These are phyloP conservation scores for Epistrophella euchroma DNA, from an alignment of 2,888 invertebrate genomes.

Conservation along the genomic window DNA sequence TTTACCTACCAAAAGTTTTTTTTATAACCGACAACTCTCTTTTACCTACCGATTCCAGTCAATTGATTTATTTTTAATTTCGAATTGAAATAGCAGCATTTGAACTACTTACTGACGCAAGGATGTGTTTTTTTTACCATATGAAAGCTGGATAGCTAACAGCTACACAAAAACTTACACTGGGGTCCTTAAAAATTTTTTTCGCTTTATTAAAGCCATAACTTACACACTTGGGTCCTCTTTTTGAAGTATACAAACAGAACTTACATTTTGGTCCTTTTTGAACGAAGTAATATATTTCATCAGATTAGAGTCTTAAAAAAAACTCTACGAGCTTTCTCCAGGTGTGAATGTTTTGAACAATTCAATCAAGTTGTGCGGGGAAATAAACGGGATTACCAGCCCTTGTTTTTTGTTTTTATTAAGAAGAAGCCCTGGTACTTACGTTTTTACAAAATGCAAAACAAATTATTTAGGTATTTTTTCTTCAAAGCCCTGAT, in stretches of 20 bases:
- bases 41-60: slow-evolving; percentile 63
- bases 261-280: slow-evolving; percentile 39
- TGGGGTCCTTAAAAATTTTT: slow-evolving; percentile 36
- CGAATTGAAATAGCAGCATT: slow-evolving; percentile 43
- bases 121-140: slow-evolving; percentile 26
- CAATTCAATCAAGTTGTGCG: slow-evolving; percentile 23
- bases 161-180: slow-evolving; percentile 55
- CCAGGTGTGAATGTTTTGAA: slow-evolving; percentile 20
- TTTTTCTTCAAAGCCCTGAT: not conserved
- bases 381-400: slow-evolving; percentile 26
- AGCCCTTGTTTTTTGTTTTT: slow-evolving; percentile 27
- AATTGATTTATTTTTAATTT: slow-evolving; percentile 12
- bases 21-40: not conserved
- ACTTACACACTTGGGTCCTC: slow-evolving; percentile 34
- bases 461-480: slow-evolving; percentile 17
- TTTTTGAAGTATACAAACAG: slow-evolving; percentile 5
- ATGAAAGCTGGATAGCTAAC: slow-evolving; percentile 43
- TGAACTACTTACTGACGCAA: slow-evolving; percentile 64
- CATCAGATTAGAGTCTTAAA: not conserved
- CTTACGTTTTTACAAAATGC: slow-evolving; percentile 31
- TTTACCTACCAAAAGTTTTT: slow-evolving; percentile 27
- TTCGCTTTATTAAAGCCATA: not conserved
- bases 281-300: slow-evolving; percentile 7
- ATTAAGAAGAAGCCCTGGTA: not conserved
- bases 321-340: slow-evolving; percentile 18